phyloP scores from a whole-genome alignment of 2,797 vertebrate genomes.

The Toxotes lorentzi region DNA sequence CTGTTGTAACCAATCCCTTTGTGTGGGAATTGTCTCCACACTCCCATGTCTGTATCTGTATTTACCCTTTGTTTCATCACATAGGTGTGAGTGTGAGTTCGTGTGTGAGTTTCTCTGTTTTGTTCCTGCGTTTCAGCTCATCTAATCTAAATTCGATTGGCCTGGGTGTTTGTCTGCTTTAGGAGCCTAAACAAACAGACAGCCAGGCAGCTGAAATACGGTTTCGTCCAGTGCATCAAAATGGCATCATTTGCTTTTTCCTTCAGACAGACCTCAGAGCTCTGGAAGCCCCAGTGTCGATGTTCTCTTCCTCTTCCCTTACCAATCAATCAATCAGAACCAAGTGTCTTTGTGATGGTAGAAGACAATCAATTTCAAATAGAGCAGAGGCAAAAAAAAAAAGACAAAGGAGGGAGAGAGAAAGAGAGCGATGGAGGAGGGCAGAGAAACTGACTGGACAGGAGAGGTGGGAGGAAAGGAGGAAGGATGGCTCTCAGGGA shows the following conservation, averaged over 20 bases:
- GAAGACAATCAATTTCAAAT: slow-evolving; percentile 91
- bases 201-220: slow-evolving; percentile 49
- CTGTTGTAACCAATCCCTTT: slow-evolving; percentile 48
- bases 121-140: slow-evolving; percentile 43
- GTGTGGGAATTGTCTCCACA: slow-evolving; percentile 37
- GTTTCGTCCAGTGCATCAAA: slow-evolving; percentile 67
- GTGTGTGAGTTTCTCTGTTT: slow-evolving; percentile 38
- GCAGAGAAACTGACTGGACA: slow-evolving; percentile 71
- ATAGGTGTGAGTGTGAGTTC: slow-evolving; percentile 39
- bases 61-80: slow-evolving; percentile 50
- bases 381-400: slow-evolving; percentile 78
- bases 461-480: slow-evolving; percentile 63
- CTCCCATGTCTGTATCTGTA: slow-evolving; percentile 44
- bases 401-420: slow-evolving; percentile 55
- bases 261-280: slow-evolving; percentile 65
- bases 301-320: slow-evolving; percentile 84
- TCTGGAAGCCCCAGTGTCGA: slow-evolving; percentile 72
- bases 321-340: slow-evolving; percentile 89
- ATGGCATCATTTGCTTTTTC: slow-evolving; percentile 69
- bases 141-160: slow-evolving; percentile 51
- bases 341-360: slow-evolving; percentile 92
- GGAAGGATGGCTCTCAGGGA: slow-evolving; percentile 57
- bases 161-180: slow-evolving; percentile 61
- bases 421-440: slow-evolving; percentile 70
- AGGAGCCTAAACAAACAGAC: slow-evolving; percentile 58